Percentiles rank a stretch among this genome's conserved stretches.
phyloP scores from a whole-genome alignment of 1,140 invertebrate genomes.

The Dendrolimus kikuchii region DNA sequence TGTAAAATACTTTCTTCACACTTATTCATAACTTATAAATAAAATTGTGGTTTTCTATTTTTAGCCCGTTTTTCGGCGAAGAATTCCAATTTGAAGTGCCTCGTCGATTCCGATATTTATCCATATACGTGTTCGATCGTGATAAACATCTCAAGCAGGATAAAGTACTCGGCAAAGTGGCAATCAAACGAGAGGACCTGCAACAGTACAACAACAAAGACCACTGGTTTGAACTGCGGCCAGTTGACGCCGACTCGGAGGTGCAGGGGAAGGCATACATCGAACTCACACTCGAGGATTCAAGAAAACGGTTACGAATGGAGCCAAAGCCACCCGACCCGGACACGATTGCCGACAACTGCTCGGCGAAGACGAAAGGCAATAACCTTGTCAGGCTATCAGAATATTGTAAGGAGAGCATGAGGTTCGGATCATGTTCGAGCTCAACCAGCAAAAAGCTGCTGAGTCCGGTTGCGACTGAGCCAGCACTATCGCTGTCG shows the following conservation, averaged over 20 bases:
- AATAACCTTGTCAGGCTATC: conserved; percentile 59
- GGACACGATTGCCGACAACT: conserved; percentile 41
- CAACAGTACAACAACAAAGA: conserved; percentile 91
- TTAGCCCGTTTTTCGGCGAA: conserved; percentile 92
- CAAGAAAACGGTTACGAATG: conserved; percentile 54
- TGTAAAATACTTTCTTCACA: no score
- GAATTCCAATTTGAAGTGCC: conserved; percentile 95
- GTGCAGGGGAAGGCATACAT: conserved; percentile 89
- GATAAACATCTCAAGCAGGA: conserved; percentile 88
- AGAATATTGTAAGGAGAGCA: conserved; percentile 64
- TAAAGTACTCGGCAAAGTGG: conserved; percentile 91
- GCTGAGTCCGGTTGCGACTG: conserved; percentile 44
- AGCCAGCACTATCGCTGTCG: conserved; percentile 51
- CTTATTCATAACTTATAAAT: no score
- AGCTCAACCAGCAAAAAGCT: conserved; percentile 66
- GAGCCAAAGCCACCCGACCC: conserved; percentile 57
- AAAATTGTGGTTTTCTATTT: conserved; percentile 38
- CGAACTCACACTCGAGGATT: conserved; percentile 73
- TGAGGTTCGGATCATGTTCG: conserved; percentile 63
- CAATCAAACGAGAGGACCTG: conserved; percentile 88
- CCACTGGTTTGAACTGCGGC: conserved; percentile 90
- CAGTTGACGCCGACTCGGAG: conserved; percentile 90
- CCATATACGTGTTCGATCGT: conserved; percentile 89
- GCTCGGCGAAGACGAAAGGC: conserved; percentile 46
- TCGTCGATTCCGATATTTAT: conserved; percentile 88